Evolutionary conservation across 2,888 invertebrate species (phyloP), one percentile per base, ranked within the genome.

Genomic region (Caradrina clavipalpis): DNA sequence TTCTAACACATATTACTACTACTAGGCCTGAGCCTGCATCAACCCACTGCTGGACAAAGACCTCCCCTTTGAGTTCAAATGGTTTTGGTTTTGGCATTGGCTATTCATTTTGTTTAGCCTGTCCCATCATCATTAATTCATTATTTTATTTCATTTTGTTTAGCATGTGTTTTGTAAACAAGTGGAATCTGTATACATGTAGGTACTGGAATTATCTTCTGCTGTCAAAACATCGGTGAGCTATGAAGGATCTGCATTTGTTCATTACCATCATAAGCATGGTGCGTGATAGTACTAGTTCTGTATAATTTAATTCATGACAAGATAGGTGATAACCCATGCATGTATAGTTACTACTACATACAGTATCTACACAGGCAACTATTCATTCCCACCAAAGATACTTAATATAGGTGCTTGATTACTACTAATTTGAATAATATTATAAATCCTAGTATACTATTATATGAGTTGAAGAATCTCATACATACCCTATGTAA

Each of bases 401-500:
- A 35, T 35, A 35, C 8, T 35, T 35, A 8, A 35, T 10, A 35
- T 35, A 35, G n/a, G 4, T 26, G 4, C 13, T 13, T 39, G 11
- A 11, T 13, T 53, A 13, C 22, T 15, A 59, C 35, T 69, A 62
- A 2, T 31, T 11, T 13, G 13, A n/a, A 22, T 17, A 1, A 35
- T 42, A 42, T 39, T n/a, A 35, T 67, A 42, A 10, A 60, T 13
- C 11, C 15, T 45, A 71, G 56, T 56, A 54, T 22, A 49, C 39
- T 11, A 39, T 35, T 11, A 56, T 13, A 26, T 22, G 8, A 55
- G 26, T 31, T 8, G 8, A 45, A 64, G 50, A 56, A 57, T 49
- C 21, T 31, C 0, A 57, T 63, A 73, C 82, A 56, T 94, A 98
- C 98, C 96, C 96, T 83, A 99, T 97, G 90, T 98, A 99, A 91